Evolutionary conservation across 2,797 vertebrate genomes (phyloP), one percentile per base, ranked within the genome.

Genomic region (Adrianichthys oophorus): DNA sequence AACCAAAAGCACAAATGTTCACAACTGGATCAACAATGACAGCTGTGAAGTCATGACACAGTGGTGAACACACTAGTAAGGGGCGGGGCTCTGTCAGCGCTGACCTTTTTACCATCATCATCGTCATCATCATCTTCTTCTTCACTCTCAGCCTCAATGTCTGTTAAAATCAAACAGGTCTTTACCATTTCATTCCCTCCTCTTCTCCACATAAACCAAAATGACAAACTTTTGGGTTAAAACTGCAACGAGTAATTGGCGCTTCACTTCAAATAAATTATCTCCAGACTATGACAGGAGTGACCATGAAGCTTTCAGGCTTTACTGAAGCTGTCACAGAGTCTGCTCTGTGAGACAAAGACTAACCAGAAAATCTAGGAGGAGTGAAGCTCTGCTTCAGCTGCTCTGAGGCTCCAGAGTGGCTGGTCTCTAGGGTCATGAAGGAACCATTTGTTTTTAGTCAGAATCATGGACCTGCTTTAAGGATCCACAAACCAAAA

Each of bases 71-170:
- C 16, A 72, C 73, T 69, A 68, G 59, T 29, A 62, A 5, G 68
- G 71, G 44, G 52, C n/a, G 60, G 15, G 68, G 59, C 66, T 48
- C 62, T 62, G 59, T 63, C 74, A 47, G 64, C 70, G 51, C 89
- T 87, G 65, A 90, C 88, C 90, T 99, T 99, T 91, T 99, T 99
- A 92, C 95, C 95, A 82, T 90, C 88, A 70, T 93, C 92, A 65
- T 94, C 96, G 21, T 99, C 96, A 8, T 98, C 95, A 0, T 98
- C 95, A 12, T 99, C 97, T 1, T 99, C 96, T 1, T 97, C 95
- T 42, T 98, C 98, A 45, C 97, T 98, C 73, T 99, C 97, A 1
- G 96, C 95, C 17, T 99, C 98, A 19, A 95, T 93, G 70, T 98
- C 98, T 71, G 94, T 94, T 93, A 91, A 79, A 90, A 85, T 82